Evolutionary conservation across 2,797 vertebrate genomes (phyloP).

Genomic region (Botia almorhae): DNA sequence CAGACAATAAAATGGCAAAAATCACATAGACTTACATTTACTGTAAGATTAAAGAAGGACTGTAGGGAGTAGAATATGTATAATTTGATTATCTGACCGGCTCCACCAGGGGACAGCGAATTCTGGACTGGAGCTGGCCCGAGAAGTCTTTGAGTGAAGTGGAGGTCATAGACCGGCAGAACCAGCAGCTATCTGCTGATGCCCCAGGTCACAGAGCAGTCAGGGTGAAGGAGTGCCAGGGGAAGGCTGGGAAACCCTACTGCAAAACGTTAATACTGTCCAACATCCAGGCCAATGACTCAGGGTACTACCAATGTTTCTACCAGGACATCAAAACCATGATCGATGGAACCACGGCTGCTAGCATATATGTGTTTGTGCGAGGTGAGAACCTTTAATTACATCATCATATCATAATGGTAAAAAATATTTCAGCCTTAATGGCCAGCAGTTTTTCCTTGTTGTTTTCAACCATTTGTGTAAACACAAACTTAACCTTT

Average conservation of each 20-base stretch:
- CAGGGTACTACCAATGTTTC: conserved; percentile 88
- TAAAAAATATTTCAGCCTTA: background rate
- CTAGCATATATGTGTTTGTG: conserved; percentile 88
- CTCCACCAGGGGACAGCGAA: conserved; percentile 84
- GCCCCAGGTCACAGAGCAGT: conserved; percentile 60
- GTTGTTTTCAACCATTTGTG: background rate
- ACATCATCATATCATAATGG: background rate
- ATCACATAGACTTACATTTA: too few relatives aligned
- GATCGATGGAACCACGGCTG: conserved; percentile 88
- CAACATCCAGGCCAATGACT: conserved; percentile 79
- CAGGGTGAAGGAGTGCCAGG: conserved; percentile 84
- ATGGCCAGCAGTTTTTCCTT: background rate
- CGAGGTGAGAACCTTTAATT: conserved; percentile 79
- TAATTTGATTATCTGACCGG: too few relatives aligned
- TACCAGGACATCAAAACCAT: conserved; percentile 88
- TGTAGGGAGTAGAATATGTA: too few relatives aligned
- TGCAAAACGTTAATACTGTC: conserved; percentile 89
- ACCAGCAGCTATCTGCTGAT: conserved; percentile 51
- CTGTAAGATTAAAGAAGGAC: too few relatives aligned
- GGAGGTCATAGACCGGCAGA: conserved; percentile 74
- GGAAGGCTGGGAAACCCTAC: conserved; percentile 82
- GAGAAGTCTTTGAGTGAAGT: conserved; percentile 76
- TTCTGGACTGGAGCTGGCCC: conserved; percentile 94
- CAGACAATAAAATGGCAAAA: too few relatives aligned
- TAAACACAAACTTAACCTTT: background rate